Evolutionary conservation across 2,888 invertebrate genomes (phyloP).

Genomic region (Stegophylla sp.): DNA sequence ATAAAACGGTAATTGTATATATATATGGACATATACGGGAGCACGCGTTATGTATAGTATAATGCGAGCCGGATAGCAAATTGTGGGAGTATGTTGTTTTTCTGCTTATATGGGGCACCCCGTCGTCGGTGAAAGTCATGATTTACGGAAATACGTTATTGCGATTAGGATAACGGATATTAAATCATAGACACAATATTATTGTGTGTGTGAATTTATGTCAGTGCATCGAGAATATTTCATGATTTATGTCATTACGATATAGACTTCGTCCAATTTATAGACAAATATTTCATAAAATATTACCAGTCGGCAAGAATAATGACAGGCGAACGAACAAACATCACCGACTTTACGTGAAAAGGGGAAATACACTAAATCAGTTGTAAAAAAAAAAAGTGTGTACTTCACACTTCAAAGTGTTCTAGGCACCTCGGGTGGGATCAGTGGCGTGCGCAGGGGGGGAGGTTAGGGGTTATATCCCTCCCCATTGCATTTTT

Average conservation of each 20-base stretch:
- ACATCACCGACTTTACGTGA: too few species aligned
- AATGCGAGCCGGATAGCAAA: neutral
- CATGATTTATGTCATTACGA: too few species aligned
- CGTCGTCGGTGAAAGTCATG: slow-evolving; percentile 45
- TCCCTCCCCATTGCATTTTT: too few species aligned
- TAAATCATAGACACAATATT: slow-evolving; percentile 19
- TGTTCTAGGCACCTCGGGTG: too few species aligned
- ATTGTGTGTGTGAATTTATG: neutral
- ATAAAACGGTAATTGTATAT: too few species aligned
- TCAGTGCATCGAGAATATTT: neutral
- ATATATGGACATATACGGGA: neutral
- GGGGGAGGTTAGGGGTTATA: too few species aligned
- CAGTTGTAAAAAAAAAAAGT: too few species aligned
- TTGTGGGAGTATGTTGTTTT: neutral
- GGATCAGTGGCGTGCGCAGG: too few species aligned
- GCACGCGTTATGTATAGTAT: neutral
- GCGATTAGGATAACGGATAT: slow-evolving; percentile 27
- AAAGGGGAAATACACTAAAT: too few species aligned
- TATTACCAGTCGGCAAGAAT: too few species aligned
- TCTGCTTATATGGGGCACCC: neutral
- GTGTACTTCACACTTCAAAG: too few species aligned
- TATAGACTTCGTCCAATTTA: slow-evolving; percentile 25
- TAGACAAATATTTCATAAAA: neutral
- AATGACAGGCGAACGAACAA: too few species aligned
- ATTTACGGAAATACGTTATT: slow-evolving; percentile 40